Evolutionary conservation across 2,888 invertebrate genomes (phyloP).

Genomic region (Ochropacha duplaris): DNA sequence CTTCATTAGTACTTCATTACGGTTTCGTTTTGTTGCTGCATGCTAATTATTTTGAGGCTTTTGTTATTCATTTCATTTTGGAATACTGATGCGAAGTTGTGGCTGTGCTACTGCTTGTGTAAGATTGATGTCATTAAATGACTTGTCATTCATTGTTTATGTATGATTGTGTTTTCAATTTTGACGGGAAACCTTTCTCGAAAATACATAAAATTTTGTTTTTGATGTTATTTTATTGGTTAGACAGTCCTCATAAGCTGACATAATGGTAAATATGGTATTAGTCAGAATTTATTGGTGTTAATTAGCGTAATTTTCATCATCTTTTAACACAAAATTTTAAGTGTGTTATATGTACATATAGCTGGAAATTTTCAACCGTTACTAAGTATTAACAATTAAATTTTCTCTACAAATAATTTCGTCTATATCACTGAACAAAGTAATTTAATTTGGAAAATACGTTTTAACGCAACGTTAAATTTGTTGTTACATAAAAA

Average conservation of each 20-base stretch:
- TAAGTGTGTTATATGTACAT: too few species aligned
- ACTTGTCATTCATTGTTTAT: too few species aligned
- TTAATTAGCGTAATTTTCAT: too few species aligned
- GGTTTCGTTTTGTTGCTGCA: conserved; percentile 17
- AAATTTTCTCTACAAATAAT: too few species aligned
- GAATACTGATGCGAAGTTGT: conserved; percentile 1
- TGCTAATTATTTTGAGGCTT: neutral
- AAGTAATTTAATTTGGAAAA: neutral
- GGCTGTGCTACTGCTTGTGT: neutral
- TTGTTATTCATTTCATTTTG: conserved; percentile 2
- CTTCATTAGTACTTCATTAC: conserved; percentile 30
- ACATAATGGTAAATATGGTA: too few species aligned
- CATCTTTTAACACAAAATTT: too few species aligned
- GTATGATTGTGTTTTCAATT: neutral
- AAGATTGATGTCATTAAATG: too few species aligned
- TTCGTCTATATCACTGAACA: neutral
- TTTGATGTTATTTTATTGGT: too few species aligned
- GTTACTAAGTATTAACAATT: too few species aligned
- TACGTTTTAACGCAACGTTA: neutral
- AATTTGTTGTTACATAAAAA: neutral
- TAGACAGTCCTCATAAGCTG: too few species aligned
- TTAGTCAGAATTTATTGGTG: too few species aligned
- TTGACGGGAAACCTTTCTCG: neutral
- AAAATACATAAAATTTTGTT: neutral
- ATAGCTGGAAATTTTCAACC: too few species aligned